Evolutionary conservation across 2,888 invertebrate species (phyloP).

Genomic region (Heliconius ethilla): DNA sequence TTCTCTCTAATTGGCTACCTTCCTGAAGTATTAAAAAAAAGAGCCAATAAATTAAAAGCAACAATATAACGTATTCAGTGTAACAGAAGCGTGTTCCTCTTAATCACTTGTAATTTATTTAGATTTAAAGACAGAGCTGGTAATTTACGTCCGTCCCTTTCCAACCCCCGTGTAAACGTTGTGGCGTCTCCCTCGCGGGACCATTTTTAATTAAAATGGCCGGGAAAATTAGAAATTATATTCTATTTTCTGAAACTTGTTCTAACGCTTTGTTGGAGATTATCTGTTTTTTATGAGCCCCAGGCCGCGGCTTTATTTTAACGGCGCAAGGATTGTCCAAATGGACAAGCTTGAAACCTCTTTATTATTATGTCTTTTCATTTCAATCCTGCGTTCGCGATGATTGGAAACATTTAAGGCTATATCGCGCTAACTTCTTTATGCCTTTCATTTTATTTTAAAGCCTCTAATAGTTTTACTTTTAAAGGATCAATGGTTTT

Average conservation of each 20-base stretch:
- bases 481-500: slow-evolving; percentile 7
- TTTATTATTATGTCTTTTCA: slow-evolving; percentile 75
- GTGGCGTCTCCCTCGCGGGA: slow-evolving; percentile 74
- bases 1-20: slow-evolving; percentile 30
- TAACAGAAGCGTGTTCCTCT: slow-evolving; percentile 78
- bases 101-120: slow-evolving; percentile 83
- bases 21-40: slow-evolving; percentile 35
- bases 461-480: slow-evolving; percentile 31
- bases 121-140: slow-evolving; percentile 72
- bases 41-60: slow-evolving; percentile 56
- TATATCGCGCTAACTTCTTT: slow-evolving; percentile 38
- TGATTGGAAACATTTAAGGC: slow-evolving; percentile 63
- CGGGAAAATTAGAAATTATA: slow-evolving; percentile 82
- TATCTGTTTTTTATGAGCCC: slow-evolving; percentile 81
- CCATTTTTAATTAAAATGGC: slow-evolving; percentile 82
- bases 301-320: slow-evolving; percentile 77
- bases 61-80: slow-evolving; percentile 68
- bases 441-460: slow-evolving; percentile 36
- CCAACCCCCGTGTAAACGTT: slow-evolving; percentile 60
- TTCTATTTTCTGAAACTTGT: slow-evolving; percentile 82
- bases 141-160: slow-evolving; percentile 78
- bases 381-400: slow-evolving; percentile 62
- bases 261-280: slow-evolving; percentile 79
- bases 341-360: slow-evolving; percentile 68
- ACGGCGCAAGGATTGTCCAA: slow-evolving; percentile 74